Evolutionary conservation across 1,140 invertebrate genomes (phyloP).

Genomic region (Microplitis demolitor): DNA sequence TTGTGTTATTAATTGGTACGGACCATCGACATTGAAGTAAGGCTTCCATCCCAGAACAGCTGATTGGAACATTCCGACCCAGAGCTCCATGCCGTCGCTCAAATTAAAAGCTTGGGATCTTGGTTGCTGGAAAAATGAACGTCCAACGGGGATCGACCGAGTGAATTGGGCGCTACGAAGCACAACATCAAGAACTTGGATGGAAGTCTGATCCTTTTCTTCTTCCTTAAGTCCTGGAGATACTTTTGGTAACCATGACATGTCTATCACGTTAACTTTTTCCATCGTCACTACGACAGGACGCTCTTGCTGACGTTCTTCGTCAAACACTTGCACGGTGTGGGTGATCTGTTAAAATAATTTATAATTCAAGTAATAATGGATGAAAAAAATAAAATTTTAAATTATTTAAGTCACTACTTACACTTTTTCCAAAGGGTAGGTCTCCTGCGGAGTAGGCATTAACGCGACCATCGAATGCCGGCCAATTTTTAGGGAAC

Average conservation of each 20-base stretch:
- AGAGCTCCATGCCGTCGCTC: constrained; percentile 70
- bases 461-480: constrained; percentile 77
- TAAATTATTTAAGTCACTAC: not conserved
- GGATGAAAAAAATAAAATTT: not conserved
- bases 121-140: constrained; percentile 63
- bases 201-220: constrained; percentile 66
- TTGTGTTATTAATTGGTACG: constrained; percentile 18
- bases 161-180: constrained; percentile 65
- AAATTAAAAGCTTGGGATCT: constrained; percentile 52
- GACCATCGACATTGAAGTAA: constrained; percentile 78
- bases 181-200: constrained; percentile 84
- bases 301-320: constrained; percentile 55
- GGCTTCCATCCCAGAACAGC: constrained; percentile 74
- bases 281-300: constrained; percentile 67
- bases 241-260: constrained; percentile 64
- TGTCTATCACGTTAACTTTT: constrained; percentile 61
- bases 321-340: constrained; percentile 41
- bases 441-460: constrained; percentile 60
- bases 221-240: constrained; percentile 48
- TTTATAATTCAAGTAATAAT: not conserved
- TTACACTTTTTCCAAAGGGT: constrained; percentile 39
- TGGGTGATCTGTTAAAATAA: constrained; percentile 13
- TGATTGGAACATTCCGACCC: constrained; percentile 76
- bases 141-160: constrained; percentile 48
- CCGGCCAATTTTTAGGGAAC: constrained; percentile 58